Percentiles rank a stretch among this genome's conserved stretches.
These are phyloP conservation scores for Atherinomorus stipes DNA, from an alignment of 2,113 vertebrate genomes.

Conservation along the genomic window DNA sequence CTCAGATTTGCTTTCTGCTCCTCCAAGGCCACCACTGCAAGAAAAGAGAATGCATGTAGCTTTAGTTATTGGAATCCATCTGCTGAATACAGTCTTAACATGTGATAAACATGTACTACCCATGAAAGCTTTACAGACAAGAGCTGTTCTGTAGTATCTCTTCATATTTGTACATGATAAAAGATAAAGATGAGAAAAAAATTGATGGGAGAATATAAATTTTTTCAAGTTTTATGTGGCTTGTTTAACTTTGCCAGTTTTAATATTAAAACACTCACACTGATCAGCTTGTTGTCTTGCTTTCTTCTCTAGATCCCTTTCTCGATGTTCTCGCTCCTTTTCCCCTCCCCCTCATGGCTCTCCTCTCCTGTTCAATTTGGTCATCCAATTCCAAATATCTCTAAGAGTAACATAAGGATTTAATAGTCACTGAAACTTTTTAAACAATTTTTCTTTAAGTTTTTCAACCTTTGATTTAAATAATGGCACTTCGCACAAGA, in stretches of 20 bases:
- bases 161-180: neutral
- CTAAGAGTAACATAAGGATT: constrained; percentile 41
- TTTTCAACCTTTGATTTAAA: neutral
- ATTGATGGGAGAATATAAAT: too few relatives aligned
- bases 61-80: neutral
- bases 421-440: neutral
- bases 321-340: constrained; percentile 78
- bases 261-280: constrained; percentile 63
- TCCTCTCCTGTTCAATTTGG: constrained; percentile 83
- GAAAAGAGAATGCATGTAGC: constrained; percentile 24
- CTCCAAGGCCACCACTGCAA: constrained; percentile 82
- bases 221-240: too few relatives aligned
- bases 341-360: constrained; percentile 79
- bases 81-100: neutral
- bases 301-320: constrained; percentile 81
- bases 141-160: neutral
- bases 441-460: neutral
- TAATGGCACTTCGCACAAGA: neutral
- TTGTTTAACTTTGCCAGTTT: neutral
- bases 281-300: constrained; percentile 84
- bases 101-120: too few relatives aligned
- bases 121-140: neutral
- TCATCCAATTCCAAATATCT: constrained; percentile 84
- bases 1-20: constrained; percentile 77
- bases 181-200: too few relatives aligned